These are phyloP conservation scores for Pomatostomus ruficeps DNA, from an alignment of 2,113 vertebrate species.

Conservation along the genomic window DNA sequence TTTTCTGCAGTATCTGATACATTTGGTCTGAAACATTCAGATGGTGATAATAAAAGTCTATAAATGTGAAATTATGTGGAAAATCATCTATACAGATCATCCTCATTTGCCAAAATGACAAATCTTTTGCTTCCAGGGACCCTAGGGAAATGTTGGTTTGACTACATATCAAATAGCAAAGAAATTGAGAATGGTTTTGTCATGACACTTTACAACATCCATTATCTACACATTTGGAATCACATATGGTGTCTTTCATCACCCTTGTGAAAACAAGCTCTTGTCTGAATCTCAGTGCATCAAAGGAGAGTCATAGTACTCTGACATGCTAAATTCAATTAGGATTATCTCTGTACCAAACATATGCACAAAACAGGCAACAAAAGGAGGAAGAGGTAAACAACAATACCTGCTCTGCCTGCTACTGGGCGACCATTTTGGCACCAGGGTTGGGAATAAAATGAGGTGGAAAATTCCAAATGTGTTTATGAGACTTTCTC, in stretches of 20 bases:
- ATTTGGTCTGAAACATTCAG: background rate
- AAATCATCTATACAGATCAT: background rate
- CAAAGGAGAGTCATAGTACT: background rate
- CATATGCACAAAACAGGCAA: background rate
- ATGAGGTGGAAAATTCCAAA: background rate
- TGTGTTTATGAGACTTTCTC: background rate
- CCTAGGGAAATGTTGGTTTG: background rate
- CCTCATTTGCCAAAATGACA: background rate
- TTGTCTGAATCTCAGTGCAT: background rate
- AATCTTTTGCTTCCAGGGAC: background rate
- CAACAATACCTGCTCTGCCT: background rate
- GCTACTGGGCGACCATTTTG: background rate
- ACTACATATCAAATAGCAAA: background rate
- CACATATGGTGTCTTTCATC: background rate
- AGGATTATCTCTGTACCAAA: background rate
- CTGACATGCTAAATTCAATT: background rate
- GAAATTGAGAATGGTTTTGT: background rate
- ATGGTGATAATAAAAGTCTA: background rate
- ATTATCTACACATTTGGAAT: background rate
- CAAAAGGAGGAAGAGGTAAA: background rate
- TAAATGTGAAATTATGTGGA: background rate
- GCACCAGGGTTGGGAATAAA: rapidly evolving
- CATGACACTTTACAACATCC: background rate
- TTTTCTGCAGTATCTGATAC: background rate
- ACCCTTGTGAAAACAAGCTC: background rate